Conservation (phyloP, 2,888 invertebrate genomes). For the Lasioglossum vierecki region DNA sequence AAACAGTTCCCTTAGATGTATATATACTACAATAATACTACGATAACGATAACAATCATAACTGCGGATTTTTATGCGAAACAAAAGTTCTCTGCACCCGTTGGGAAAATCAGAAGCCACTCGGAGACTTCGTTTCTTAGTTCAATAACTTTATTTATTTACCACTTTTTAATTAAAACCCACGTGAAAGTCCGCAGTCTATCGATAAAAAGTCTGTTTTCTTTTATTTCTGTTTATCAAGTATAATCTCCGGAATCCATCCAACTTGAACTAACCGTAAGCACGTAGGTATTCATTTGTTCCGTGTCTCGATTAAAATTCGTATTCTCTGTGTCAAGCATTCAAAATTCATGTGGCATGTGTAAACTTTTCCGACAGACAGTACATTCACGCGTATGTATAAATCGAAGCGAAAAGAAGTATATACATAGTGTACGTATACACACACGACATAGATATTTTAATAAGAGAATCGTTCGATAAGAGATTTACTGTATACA, state of each 20-base stretch:
- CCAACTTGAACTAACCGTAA: background rate
- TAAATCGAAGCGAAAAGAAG: constrained; percentile 38
- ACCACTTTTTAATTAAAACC: no score
- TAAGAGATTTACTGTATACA: constrained; percentile 62
- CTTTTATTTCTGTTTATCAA: background rate
- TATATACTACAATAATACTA: background rate
- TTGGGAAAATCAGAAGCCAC: background rate
- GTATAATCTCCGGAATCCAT: background rate
- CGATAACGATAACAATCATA: background rate
- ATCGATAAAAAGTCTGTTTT: background rate
- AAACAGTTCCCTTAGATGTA: background rate
- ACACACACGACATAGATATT: constrained; percentile 65
- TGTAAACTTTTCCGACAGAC: background rate
- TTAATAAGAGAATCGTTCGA: constrained; percentile 67
- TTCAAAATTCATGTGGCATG: background rate
- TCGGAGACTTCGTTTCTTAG: background rate
- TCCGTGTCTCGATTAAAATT: background rate
- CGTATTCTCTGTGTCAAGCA: background rate
- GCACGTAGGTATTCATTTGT: background rate
- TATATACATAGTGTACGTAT: constrained; percentile 48
- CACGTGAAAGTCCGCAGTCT: background rate
- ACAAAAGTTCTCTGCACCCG: no score
- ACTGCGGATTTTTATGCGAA: background rate
- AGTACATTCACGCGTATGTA: constrained; percentile 36
- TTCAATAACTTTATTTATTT: background rate